Conservation (phyloP, 2,797 vertebrate genomes). For the Heteromormyrus szaboi region DNA sequence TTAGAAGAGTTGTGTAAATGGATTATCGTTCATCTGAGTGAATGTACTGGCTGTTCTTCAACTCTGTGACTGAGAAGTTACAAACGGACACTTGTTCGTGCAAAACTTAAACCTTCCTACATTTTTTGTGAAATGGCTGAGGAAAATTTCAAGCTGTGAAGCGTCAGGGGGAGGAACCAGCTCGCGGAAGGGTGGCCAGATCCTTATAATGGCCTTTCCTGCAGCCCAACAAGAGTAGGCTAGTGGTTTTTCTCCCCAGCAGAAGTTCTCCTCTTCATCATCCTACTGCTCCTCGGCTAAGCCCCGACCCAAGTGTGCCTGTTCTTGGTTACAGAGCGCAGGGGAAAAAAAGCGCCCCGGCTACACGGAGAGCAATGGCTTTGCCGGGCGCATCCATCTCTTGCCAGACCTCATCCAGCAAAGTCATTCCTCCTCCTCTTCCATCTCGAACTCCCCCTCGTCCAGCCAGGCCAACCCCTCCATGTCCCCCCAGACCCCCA, state of each 20-base stretch:
- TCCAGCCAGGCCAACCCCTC: conserved; percentile 90
- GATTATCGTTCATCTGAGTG: not conserved
- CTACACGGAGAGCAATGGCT: conserved; percentile 91
- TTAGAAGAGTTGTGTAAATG: not conserved
- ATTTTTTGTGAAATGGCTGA: not conserved
- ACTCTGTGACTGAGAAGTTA: not conserved
- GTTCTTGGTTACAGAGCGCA: conserved; percentile 97
- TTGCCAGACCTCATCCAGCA: conserved; percentile 99
- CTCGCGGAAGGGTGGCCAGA: not conserved
- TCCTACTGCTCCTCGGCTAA: conserved; percentile 51
- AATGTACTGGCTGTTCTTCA: not conserved
- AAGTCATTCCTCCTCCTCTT: conserved; percentile 95
- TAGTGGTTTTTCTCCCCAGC: conserved; percentile 44
- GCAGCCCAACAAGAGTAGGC: not conserved
- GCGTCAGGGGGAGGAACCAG: not conserved
- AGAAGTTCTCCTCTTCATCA: conserved; percentile 74
- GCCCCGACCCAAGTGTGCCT: conserved; percentile 87
- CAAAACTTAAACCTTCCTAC: not conserved
- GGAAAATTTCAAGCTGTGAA: not conserved
- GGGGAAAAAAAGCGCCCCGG: conserved; percentile 84
- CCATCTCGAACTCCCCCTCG: conserved; percentile 88
- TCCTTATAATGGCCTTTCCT: not conserved
- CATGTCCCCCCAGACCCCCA: conserved; percentile 81
- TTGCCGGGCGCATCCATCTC: conserved; percentile 92
- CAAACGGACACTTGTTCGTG: not conserved